Evolutionary conservation across 2,888 invertebrate genomes (phyloP), one percentile per base, ranked within the genome.

Genomic region (Dioctria linearis): DNA sequence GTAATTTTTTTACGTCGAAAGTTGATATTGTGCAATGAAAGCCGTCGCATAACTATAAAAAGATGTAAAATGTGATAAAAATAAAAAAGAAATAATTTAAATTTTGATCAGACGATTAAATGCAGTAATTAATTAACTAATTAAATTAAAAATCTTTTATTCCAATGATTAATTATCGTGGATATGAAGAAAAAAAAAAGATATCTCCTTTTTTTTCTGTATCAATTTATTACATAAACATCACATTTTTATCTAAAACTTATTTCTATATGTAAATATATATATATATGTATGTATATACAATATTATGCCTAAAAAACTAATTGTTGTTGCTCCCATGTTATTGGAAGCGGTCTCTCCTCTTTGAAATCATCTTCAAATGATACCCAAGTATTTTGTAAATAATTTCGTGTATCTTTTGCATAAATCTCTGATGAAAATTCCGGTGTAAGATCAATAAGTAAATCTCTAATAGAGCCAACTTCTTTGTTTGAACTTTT

Each of bases 321-420:
- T 76, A 76, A 63, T 63, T 71, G 76, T 25, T 76, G 80, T 37
- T 79, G 67, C 43, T 67, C 80, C 80, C 80, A 80, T 8, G 73
- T 9, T 39, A 37, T 46, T 11, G 54, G 40, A 59, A 65, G 13
- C 11, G 69, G 25, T 13, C 42, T 25, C 39, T 80, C 79, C 11
- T 73, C 46, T 46, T 78, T 65, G 2, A 40, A 80, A 4, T 85
- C 86, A 81, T 86, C 86, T 57, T 86, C 86, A 79, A 86, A 86
- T 25, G 85, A 85, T 9, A 86, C 85, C 86, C 86, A 86, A 13
- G 86, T 84, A 75, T 85, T 85, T 83, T 86, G 86, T 65, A 86
- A 80, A 83, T 85, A 85, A 67, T 85, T 82, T 76, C 85, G 82
- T 59, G 84, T 83, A 83, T 86, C 85, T 63, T 80, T 83, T n/a